Evolutionary conservation across 1,140 invertebrate species (phyloP), one percentile per base, ranked within the genome.

Genomic region (Macrocentrus cingulum): DNA sequence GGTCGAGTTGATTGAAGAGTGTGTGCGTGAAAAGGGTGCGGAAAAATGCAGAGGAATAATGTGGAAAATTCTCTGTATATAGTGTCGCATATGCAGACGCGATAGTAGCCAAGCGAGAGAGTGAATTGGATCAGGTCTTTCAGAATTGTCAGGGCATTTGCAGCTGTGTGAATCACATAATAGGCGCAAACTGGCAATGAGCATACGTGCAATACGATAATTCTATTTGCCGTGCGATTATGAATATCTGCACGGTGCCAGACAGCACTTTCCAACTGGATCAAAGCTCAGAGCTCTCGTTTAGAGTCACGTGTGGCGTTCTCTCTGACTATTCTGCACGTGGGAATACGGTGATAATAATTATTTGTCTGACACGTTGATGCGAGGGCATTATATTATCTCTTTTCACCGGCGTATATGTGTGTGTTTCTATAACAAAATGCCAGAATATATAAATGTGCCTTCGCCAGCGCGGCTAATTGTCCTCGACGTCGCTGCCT

Each of bases 361-460:
- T 70, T 39, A 39, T 70, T 70, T 70, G 63, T 59, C 64, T 64
- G 61, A 61, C 62, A 59, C 68, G 63, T 61, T 61, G 60, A 68
- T 67, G 63, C 66, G 68, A 48, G 20, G 5, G 15, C 11, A 32
- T n/a, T 25, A 8, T 36, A 37, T 56, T 46, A 13, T 46, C 29
- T 36, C 6, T 48, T 11, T 4, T 39, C 18, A 18, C 18, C n/a
- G n/a, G n/a, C n/a, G n/a, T 34, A 15, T 36, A 39, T 19, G 25
- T 11, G 20, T 19, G 49, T 52, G 25, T 59, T 39, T 22, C 39
- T 13, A 8, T 15, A n/a, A n/a, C n/a, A n/a, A n/a, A n/a, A n/a
- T n/a, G n/a, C n/a, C n/a, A n/a, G n/a, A n/a, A n/a, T n/a, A n/a
- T n/a, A n/a, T n/a, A n/a, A n/a, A n/a, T n/a, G n/a, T n/a, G n/a